Conservation (phyloP, 2,113 vertebrate genomes). For the Microcebus ravelobensis region DNA sequence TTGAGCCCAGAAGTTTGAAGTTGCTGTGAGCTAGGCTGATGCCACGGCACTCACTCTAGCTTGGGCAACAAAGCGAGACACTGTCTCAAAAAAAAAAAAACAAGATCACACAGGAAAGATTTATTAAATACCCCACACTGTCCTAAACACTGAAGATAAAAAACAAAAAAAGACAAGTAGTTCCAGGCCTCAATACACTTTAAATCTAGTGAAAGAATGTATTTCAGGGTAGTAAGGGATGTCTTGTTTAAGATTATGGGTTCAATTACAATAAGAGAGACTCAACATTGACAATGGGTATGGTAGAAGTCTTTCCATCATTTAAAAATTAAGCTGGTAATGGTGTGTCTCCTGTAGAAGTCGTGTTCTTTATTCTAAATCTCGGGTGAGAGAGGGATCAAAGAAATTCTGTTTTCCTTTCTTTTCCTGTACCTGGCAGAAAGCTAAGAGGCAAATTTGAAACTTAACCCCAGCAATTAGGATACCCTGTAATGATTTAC, state of each 20-base stretch:
- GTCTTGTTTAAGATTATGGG: not conserved
- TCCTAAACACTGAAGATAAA: conserved; percentile 6
- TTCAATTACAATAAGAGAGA: not conserved
- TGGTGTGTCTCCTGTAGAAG: not conserved
- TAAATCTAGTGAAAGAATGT: not conserved
- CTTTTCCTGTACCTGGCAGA: not conserved
- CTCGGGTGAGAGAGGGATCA: not conserved
- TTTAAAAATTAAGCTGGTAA: not conserved
- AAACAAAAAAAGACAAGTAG: not conserved
- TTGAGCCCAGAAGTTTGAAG: too few relatives aligned
- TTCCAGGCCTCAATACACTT: not conserved
- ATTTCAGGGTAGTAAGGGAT: not conserved
- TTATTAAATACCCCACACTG: not conserved
- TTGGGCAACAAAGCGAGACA: too few relatives aligned
- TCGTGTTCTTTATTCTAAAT: not conserved
- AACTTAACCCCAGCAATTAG: not conserved
- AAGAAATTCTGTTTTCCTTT: not conserved
- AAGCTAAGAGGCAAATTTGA: not conserved
- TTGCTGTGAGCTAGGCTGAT: too few relatives aligned
- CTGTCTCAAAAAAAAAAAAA: too few relatives aligned
- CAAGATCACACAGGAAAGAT: not conserved
- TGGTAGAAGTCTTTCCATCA: not conserved
- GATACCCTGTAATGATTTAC: not conserved
- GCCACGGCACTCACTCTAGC: too few relatives aligned
- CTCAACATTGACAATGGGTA: not conserved